These are phyloP conservation scores for Pedetes capensis DNA, from an alignment of 2,113 vertebrate species.

Conservation along the genomic window DNA sequence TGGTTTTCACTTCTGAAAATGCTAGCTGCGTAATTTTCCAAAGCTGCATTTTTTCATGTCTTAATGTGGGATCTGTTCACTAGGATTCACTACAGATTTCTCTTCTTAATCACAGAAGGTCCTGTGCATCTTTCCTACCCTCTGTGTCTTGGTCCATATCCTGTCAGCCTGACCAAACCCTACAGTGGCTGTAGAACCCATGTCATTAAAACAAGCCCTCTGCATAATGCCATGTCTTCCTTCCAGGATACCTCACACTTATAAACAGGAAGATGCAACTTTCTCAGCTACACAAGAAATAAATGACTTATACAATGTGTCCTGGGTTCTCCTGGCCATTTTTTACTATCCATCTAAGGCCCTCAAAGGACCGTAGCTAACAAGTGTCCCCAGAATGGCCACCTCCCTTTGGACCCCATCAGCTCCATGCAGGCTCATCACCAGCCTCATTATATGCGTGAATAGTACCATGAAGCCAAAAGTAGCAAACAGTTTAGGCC, in stretches of 20 bases:
- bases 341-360: neutral
- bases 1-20: neutral
- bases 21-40: neutral
- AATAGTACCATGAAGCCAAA: neutral
- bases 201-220: neutral
- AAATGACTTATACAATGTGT: neutral
- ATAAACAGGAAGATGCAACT: neutral
- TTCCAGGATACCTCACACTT: neutral
- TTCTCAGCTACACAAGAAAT: neutral
- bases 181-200: neutral
- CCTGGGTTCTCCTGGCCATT: neutral
- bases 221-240: neutral
- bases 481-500: neutral
- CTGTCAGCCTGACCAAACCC: neutral
- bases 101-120: slow-evolving; percentile 10
- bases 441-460: neutral
- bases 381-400: neutral
- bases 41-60: neutral
- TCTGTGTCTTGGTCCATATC: neutral
- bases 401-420: neutral
- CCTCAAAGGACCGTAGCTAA: neutral
- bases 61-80: neutral
- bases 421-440: neutral
- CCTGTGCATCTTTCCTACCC: neutral
- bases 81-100: neutral